phyloP scores from a whole-genome alignment of 2,797 vertebrate species.

The Benthosema pterotum region DNA sequence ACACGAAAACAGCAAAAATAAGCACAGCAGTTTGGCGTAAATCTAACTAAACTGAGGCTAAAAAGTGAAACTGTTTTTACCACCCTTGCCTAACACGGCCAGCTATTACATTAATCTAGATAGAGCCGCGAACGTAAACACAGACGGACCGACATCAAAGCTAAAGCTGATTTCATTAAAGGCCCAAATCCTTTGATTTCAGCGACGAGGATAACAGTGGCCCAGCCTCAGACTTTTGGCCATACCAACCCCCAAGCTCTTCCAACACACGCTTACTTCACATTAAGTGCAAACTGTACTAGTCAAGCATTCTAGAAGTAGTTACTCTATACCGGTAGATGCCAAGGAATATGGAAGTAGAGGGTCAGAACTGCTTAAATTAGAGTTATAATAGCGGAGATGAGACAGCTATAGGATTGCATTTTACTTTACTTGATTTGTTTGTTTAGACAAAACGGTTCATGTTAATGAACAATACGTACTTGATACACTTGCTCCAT shows the following conservation, averaged over 20 bases:
- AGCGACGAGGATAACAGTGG: slow-evolving; percentile 65
- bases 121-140: slow-evolving; percentile 47
- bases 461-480: too few relatives aligned
- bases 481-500: too few relatives aligned
- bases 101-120: slow-evolving; percentile 58
- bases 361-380: too few relatives aligned
- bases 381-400: too few relatives aligned
- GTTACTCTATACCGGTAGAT: too few relatives aligned
- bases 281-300: too few relatives aligned
- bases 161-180: slow-evolving; percentile 64
- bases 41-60: slow-evolving; percentile 57
- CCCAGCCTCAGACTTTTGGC: slow-evolving; percentile 46
- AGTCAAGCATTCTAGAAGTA: too few relatives aligned
- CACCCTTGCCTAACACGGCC: slow-evolving; percentile 62
- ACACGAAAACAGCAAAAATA: slow-evolving; percentile 60
- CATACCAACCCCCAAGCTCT: slow-evolving; percentile 38
- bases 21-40: slow-evolving; percentile 43
- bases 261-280: not conserved
- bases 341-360: too few relatives aligned
- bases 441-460: too few relatives aligned
- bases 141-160: slow-evolving; percentile 73
- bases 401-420: too few relatives aligned
- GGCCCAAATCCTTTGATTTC: slow-evolving; percentile 65
- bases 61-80: slow-evolving; percentile 51
- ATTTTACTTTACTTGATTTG: too few relatives aligned